Percentiles rank a stretch among this genome's conserved stretches.
phyloP scores from a whole-genome alignment of 2,113 vertebrate genomes.

The Turdus rufiventris region DNA sequence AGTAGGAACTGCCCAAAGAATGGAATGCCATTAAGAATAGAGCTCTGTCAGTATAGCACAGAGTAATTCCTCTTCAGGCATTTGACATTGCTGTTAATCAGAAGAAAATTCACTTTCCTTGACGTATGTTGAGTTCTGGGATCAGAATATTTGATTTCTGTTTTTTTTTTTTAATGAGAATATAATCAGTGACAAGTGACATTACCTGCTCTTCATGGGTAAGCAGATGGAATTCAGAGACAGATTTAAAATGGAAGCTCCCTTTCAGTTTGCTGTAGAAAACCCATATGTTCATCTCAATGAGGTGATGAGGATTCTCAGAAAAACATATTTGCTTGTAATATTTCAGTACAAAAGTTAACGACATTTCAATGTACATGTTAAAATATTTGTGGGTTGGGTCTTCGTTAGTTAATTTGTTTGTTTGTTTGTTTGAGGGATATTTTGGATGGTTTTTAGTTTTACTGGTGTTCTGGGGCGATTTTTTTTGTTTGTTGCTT shows the following conservation, averaged over 20 bases:
- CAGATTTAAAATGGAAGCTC: constrained; percentile 70
- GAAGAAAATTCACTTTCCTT: constrained; percentile 75
- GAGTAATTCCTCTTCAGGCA: constrained; percentile 77
- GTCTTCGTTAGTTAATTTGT: too few relatives aligned
- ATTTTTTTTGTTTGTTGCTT: background rate
- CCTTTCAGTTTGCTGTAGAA: constrained; percentile 68
- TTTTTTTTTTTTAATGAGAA: background rate
- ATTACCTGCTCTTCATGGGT: constrained; percentile 31
- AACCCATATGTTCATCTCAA: constrained; percentile 72
- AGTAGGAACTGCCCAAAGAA: constrained; percentile 79
- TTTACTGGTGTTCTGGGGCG: background rate
- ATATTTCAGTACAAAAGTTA: background rate
- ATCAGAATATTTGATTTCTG: background rate
- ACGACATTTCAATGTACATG: background rate
- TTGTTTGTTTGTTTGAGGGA: background rate
- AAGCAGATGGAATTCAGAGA: constrained; percentile 81
- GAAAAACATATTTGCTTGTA: background rate
- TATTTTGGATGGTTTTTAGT: background rate
- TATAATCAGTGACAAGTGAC: background rate
- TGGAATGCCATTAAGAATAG: constrained; percentile 78
- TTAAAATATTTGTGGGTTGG: background rate
- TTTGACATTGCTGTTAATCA: constrained; percentile 72
- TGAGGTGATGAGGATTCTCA: constrained; percentile 62
- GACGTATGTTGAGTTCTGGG: constrained; percentile 55
- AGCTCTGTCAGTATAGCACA: constrained; percentile 71